Evolutionary conservation across 1,140 invertebrate species (phyloP).

Genomic region (Orchestia grillus): DNA sequence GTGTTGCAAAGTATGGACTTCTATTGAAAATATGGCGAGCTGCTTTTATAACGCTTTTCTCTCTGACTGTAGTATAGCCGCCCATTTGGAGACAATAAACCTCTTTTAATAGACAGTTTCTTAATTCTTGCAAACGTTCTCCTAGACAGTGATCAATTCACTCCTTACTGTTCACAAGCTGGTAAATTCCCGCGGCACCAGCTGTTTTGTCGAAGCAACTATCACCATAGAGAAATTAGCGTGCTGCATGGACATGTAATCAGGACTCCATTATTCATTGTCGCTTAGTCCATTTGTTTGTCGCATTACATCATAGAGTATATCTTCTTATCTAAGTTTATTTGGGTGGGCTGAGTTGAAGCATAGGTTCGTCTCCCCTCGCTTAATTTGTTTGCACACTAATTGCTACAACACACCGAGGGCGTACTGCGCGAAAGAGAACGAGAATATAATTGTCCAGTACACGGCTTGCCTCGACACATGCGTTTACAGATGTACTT

Average conservation of each 20-base stretch:
- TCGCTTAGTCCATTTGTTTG: not conserved
- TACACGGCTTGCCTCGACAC: not conserved
- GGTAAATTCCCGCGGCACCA: not conserved
- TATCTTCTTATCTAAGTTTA: not conserved
- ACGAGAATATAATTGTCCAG: not conserved
- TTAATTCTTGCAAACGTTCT: not conserved
- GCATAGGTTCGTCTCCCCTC: not conserved
- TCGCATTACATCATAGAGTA: not conserved
- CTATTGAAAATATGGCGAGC: not conserved
- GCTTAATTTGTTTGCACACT: not conserved
- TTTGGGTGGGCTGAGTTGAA: not conserved
- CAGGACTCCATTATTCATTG: no score
- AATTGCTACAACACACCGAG: not conserved
- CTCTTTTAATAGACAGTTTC: not conserved
- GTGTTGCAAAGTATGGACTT: not conserved
- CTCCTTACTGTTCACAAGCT: not conserved
- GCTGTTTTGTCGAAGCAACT: not conserved
- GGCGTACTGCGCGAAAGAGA: not conserved
- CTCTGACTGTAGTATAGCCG: not conserved
- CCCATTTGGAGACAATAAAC: not conserved
- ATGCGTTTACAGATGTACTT: not conserved
- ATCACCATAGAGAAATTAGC: not conserved
- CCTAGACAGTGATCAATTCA: not conserved
- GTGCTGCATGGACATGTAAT: no score
- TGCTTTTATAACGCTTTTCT: not conserved